Conservation (phyloP, 2,888 invertebrate genomes). For the Hydropsyche betteni region DNA sequence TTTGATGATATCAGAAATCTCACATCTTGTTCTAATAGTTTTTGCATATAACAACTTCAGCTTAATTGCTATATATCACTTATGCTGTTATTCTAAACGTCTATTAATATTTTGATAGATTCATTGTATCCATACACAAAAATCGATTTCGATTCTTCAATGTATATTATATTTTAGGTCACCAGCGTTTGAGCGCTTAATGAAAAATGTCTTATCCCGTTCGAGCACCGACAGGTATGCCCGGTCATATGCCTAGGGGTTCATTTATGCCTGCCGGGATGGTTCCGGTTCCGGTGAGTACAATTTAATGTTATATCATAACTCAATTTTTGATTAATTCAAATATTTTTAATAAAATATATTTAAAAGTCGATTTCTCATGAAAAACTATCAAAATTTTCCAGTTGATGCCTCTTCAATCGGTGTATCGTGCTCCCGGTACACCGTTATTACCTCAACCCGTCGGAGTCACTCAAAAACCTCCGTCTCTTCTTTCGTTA, state of each 20-base stretch:
- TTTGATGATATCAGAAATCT: too few species aligned
- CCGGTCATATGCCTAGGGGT: conserved; percentile 63
- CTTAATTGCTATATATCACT: too few species aligned
- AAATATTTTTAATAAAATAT: conserved; percentile 68
- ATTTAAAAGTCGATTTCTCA: conserved; percentile 20
- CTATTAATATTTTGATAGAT: too few species aligned
- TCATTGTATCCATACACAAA: too few species aligned
- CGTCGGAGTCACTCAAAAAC: conserved; percentile 45
- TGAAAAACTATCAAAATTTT: conserved; percentile 12
- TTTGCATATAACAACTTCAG: too few species aligned
- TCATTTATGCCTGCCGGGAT: conserved; percentile 79
- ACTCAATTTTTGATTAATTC: conserved; percentile 8
- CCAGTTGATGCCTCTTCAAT: conserved; percentile 35
- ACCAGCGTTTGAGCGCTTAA: background rate
- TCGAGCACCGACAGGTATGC: conserved; percentile 82
- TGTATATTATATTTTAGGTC: background rate
- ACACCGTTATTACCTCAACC: conserved; percentile 57
- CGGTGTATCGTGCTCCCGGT: conserved; percentile 63
- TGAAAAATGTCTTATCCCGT: conserved; percentile 86
- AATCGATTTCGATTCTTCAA: background rate
- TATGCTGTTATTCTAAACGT: too few species aligned
- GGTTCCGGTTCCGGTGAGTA: conserved; percentile 76
- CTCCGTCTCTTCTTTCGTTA: conserved; percentile 58
- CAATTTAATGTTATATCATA: too few species aligned
- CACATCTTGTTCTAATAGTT: too few species aligned